Evolutionary conservation across 2,113 vertebrate species (phyloP).

Genomic region (Odobenus rosmarus): DNA sequence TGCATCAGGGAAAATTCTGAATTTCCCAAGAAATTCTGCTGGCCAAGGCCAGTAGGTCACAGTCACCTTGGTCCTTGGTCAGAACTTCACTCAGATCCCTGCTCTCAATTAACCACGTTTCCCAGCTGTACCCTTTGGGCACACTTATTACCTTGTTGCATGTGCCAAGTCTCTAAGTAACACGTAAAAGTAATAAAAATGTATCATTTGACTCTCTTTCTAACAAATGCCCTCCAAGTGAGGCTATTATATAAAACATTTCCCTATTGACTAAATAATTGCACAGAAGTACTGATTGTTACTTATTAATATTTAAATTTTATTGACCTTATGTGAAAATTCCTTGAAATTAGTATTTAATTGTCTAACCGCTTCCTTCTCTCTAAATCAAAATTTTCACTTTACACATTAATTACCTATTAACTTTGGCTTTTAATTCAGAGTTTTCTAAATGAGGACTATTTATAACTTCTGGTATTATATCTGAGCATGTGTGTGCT

Average conservation of each 20-base stretch:
- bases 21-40: background rate
- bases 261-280: background rate
- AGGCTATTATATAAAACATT: background rate
- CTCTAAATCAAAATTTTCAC: slow-evolving; percentile 35
- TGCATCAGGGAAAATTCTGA: background rate
- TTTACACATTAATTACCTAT: slow-evolving; percentile 62
- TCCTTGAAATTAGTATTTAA: slow-evolving; percentile 31
- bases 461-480: background rate
- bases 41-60: background rate
- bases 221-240: background rate
- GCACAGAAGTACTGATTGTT: slow-evolving; percentile 24
- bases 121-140: background rate
- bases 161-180: background rate
- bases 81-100: background rate
- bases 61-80: background rate
- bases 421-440: slow-evolving; percentile 63
- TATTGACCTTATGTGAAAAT: slow-evolving; percentile 33
- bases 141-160: background rate
- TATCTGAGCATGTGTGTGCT: background rate
- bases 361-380: slow-evolving; percentile 26
- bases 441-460: slow-evolving; percentile 56
- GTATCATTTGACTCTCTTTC: background rate
- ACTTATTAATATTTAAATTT: slow-evolving; percentile 52
- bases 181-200: background rate
- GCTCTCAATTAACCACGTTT: background rate